Conservation (phyloP, 2,113 vertebrate species). For the Meriones unguiculatus region DNA sequence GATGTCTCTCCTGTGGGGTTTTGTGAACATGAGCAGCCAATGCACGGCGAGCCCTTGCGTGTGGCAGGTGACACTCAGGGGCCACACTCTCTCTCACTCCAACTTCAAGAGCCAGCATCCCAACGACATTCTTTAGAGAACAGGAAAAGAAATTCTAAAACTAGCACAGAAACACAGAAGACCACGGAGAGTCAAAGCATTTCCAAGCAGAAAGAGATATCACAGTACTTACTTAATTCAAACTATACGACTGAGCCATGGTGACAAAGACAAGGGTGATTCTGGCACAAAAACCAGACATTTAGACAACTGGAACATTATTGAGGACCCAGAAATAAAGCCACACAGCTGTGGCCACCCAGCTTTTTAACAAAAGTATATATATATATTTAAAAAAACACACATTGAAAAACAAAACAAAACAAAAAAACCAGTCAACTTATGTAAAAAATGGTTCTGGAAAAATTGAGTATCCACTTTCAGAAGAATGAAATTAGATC, state of each 20-base stretch:
- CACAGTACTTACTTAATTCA: neutral
- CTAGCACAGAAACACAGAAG: neutral
- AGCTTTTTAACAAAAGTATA: neutral
- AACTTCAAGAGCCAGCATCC: neutral
- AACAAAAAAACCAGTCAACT: neutral
- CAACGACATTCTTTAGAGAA: neutral
- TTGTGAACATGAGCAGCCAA: neutral
- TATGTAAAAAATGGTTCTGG: neutral
- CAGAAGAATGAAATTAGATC: neutral
- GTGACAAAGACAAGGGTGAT: neutral
- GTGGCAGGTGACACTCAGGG: neutral
- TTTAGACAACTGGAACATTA: neutral
- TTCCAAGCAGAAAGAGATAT: neutral
- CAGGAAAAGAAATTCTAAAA: neutral
- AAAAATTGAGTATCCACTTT: neutral
- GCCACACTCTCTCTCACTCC: neutral
- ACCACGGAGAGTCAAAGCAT: neutral
- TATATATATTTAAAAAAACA: too few species aligned
- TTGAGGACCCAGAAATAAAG: neutral
- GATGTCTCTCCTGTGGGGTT: neutral
- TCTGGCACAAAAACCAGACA: neutral
- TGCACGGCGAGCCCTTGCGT: neutral
- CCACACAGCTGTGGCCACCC: neutral
- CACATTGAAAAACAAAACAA: too few species aligned
- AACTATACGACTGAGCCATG: neutral